Base-by-base conservation (phyloP, 2,888 invertebrate species). In the Prosapia bicincta region DNA sequence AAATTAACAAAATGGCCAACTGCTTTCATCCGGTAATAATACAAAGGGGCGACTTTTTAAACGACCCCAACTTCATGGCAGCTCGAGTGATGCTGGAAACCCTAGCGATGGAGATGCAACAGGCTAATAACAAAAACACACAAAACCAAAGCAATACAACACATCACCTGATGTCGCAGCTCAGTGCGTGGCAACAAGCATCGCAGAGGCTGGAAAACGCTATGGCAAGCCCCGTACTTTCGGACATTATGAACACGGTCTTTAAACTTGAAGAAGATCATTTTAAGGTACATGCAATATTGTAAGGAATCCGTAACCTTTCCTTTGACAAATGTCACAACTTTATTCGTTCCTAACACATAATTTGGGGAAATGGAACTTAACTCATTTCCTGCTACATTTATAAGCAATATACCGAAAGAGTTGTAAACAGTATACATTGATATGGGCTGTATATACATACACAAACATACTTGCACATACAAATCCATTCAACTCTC, bases 111-210 rank as follows among this genome's bases (percentile, higher is more conserved):
- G 65, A 74, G n/a, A 74, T 74, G 74, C 69, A 69, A 30, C 54
- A 74, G 28, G n/a, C n/a, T n/a, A n/a, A n/a, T n/a, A 69, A 69
- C 9, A 28, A 7, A 43, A 43, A 38, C 9, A 26, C 69, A 20
- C 69, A 65, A 26, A 69, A 26, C 28, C 74, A 69, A 6, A 54
- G 65, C 1, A 69, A 69, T 26, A 65, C 28, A 3, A 66, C 69
- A 9, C 69, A 69, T 23, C 65, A 30, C 15, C 32, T 74, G 20
- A 25, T 74, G 30, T 69, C 74, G 28, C 65, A 74, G 69, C 25
- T 74, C 15, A 65, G 69, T 23, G 74, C 74, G 1, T 74, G 74
- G 74, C 74, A 74, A n/a, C 74, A 74, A 43, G 13, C 69, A 23
- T 69, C 69, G 3, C 74, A 74, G 26, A 74, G n/a, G 6, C 24